Base-by-base conservation (phyloP, 1,140 invertebrate species). In the Steinernema khuongi region DNA sequence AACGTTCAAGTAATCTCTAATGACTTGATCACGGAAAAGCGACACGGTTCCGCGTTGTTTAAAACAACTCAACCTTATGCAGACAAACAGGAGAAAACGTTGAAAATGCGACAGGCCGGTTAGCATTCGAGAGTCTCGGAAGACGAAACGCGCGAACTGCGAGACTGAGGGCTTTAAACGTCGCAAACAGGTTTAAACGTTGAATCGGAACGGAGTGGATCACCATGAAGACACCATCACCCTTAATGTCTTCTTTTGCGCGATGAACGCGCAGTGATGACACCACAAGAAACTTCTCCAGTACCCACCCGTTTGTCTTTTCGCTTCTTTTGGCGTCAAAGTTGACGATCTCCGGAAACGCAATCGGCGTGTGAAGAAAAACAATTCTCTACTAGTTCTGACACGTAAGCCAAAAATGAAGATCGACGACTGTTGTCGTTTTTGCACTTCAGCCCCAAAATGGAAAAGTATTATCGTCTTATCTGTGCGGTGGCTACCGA, bases 191-290 rank as follows among this genome's bases (percentile, higher is more conserved):
- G 50, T 60, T 60, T 26, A 60, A 60, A 22, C 50, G 26, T 26
- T 60, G 50, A 60, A 60, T 60, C 50, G 50, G 50, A 60, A 60
- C 50, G 50, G 50, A 60, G 26, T 60, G 2, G 50, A 60, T 22
- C 50, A 22, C 7, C 36, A n/a, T 41, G 36, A n/a, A n/a, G n/a
- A n/a, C 36, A 41, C 7, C 36, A n/a, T n/a, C 7, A 7, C 26
- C 50, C 26, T 60, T 26, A 26, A 60, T 22, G 22, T 60, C 50
- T 60, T 60, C 7, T 22, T 60, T 60, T 60, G 50, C 11, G 50
- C 50, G 22, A 60, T 60, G 4, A 26, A 60, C 50, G 50, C 36
- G 36, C 36, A n/a, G 7, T n/a, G 7, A 14, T 60, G 50, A 7
- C 26, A 22, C 11, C 19, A 60, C 7, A 22, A 14, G 11, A n/a